phyloP scores from a whole-genome alignment of 2,888 invertebrate species.

The Drosophila anomelani region DNA sequence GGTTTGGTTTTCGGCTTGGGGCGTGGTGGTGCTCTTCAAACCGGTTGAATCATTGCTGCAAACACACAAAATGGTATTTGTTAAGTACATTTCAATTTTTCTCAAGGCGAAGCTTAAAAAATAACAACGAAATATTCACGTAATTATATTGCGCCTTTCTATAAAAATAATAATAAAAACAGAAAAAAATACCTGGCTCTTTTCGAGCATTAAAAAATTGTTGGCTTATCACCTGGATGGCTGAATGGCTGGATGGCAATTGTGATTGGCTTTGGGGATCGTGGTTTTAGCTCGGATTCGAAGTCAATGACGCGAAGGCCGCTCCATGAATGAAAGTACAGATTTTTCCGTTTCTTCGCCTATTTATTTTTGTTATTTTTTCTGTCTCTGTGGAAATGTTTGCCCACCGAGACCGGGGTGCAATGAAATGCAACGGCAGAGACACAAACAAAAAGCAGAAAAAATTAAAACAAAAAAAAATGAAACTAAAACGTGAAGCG shows the following conservation, averaged over 20 bases:
- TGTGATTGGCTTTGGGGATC: conserved; percentile 9
- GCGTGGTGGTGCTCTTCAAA: conserved; percentile 42
- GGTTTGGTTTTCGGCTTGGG: conserved; percentile 8
- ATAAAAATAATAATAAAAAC: not conserved
- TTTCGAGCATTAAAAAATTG: conserved; percentile 58
- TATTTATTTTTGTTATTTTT: conserved; percentile 3
- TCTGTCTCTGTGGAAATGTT: conserved; percentile 34
- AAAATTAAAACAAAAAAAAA: conserved; percentile 11
- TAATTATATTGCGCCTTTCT: conserved; percentile 62
- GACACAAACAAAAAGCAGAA: conserved; percentile 13
- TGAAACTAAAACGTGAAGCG: conserved; percentile 15
- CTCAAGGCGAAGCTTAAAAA: conserved; percentile 31
- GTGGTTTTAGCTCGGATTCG: conserved; percentile 9
- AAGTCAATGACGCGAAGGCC: conserved; percentile 54
- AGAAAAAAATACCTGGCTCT: conserved; percentile 44
- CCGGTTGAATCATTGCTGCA: conserved; percentile 66
- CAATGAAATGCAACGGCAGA: conserved; percentile 60
- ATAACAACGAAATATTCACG: conserved; percentile 44
- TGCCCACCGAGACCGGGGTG: conserved; percentile 35
- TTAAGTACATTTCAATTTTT: conserved; percentile 46
- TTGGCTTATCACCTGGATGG: conserved; percentile 31
- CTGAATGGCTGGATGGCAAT: not conserved
- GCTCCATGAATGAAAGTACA: conserved; percentile 70
- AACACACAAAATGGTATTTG: conserved; percentile 33
- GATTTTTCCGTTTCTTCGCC: conserved; percentile 29